phyloP scores from a whole-genome alignment of 2,113 vertebrate species.

The Nestor notabilis region DNA sequence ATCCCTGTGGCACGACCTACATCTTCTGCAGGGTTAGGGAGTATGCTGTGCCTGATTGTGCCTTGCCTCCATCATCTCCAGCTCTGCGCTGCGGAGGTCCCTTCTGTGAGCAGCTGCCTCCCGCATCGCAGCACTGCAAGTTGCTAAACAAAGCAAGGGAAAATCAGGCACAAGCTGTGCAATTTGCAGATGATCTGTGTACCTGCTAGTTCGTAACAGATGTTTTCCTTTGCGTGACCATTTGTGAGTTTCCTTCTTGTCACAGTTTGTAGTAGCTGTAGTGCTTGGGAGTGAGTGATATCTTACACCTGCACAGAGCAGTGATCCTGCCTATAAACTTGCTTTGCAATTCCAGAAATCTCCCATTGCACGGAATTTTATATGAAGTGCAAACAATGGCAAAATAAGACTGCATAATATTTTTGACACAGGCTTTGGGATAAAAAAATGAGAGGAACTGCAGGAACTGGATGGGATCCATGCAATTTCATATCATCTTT shows the following conservation, averaged over 20 bases:
- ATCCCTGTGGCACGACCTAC: fast-evolving
- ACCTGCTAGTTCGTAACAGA: slow-evolving; percentile 38
- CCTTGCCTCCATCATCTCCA: fast-evolving
- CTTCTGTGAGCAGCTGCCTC: neutral
- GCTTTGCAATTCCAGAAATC: neutral
- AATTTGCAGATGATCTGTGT: slow-evolving; percentile 50
- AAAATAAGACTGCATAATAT: neutral
- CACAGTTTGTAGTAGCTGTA: neutral
- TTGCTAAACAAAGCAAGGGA: slow-evolving; percentile 4
- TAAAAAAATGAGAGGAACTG: neutral
- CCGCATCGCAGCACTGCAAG: neutral
- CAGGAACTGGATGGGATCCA: neutral
- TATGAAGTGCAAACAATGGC: neutral
- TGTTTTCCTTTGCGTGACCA: slow-evolving; percentile 45
- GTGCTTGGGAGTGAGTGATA: neutral
- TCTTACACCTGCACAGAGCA: slow-evolving; percentile 16
- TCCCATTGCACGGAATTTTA: neutral
- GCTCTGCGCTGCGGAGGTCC: fast-evolving
- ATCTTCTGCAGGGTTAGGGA: fast-evolving
- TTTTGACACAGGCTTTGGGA: neutral
- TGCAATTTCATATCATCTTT: fast-evolving
- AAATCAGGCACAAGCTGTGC: slow-evolving; percentile 34
- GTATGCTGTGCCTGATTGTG: neutral
- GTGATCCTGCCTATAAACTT: neutral
- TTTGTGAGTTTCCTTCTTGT: slow-evolving; percentile 51